Evolutionary conservation across 2,797 vertebrate genomes (phyloP), one percentile per base, ranked within the genome.

Genomic region (Spinibarbus caldwelli): DNA sequence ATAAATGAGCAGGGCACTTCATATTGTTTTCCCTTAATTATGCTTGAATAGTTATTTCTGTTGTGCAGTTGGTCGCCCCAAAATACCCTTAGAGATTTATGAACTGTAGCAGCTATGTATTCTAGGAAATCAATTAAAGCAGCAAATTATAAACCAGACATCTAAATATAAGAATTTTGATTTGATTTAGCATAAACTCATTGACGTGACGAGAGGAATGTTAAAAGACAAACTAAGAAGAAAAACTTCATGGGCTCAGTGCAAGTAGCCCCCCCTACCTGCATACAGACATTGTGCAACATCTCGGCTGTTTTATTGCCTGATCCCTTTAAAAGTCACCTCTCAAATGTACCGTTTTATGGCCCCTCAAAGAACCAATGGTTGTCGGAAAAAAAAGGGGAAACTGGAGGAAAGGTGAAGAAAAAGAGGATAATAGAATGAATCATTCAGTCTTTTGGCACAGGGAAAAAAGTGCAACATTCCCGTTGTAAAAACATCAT

Each of bases 371-470:
- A 19, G 21, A 82, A 80, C 21, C 49, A 31, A 79, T 17, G 41
- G 26, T 41, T 41, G 59, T 71, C 26, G 73, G 15, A 17, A 43
- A 7, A 19, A 15, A 31, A 26, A 7, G 7, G 6, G 15, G 14
- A 47, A 80, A 80, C 29, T 41, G 11, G 34, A 87, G 75, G 52
- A 71, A 79, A 86, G 73, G 47, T 59, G 64, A 84, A 36, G 62
- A 31, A 57, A 62, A 57, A 8, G n/a, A 81, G 6, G 41, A 78
- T 31, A 78, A 43, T 2, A 76, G 43, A 76, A 64, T 10, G 41
- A 52, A 80, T 64, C 71, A 38, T 86, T 86, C 68, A 78, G 77
- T 80, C 80, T 90, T 88, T 86, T 85, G 83, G 88, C 83, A 85
- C 88, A 81, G 81, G 23, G 0, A 0, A 26, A 66, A 88, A 75